These are phyloP conservation scores for Poecilia velifera DNA, from an alignment of 2,797 vertebrate species.

Conservation along the genomic window DNA sequence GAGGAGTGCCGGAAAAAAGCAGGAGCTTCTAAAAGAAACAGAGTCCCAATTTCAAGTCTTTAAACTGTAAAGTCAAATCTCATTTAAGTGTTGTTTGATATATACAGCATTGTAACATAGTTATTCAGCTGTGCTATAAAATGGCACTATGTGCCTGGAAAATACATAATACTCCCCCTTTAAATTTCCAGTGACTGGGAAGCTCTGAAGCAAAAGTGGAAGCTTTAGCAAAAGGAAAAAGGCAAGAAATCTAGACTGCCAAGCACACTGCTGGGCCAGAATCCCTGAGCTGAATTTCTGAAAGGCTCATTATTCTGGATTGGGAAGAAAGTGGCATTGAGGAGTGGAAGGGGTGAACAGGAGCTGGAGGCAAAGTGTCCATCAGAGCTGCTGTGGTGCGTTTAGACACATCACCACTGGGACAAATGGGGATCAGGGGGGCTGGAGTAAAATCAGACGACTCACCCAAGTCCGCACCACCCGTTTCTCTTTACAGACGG, in stretches of 20 bases:
- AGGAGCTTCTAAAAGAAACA: too few species aligned
- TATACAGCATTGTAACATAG: too few species aligned
- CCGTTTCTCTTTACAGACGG: conserved; percentile 34
- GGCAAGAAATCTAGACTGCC: conserved; percentile 63
- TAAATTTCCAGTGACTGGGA: conserved; percentile 36
- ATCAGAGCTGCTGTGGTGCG: conserved; percentile 71
- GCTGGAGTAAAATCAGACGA: conserved; percentile 61
- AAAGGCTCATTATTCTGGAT: conserved; percentile 77
- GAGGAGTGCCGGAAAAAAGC: too few species aligned
- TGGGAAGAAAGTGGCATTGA: conserved; percentile 64
- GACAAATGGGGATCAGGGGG: conserved; percentile 75
- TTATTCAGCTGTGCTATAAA: too few species aligned
- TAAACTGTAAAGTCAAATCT: too few species aligned
- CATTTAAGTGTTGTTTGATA: too few species aligned
- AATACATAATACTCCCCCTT: too few species aligned
- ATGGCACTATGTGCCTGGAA: too few species aligned
- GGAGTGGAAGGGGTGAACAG: conserved; percentile 70
- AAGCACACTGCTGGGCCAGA: conserved; percentile 58
- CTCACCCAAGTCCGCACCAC: conserved; percentile 41
- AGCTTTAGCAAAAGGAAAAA: conserved; percentile 62
- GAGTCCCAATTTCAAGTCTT: too few species aligned
- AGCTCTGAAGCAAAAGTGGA: conserved; percentile 62
- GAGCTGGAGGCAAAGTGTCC: conserved; percentile 70
- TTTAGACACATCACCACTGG: conserved; percentile 74
- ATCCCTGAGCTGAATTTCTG: conserved; percentile 77